These are phyloP conservation scores for Sisyra nigra DNA, from an alignment of 2,888 invertebrate genomes.

Conservation along the genomic window DNA sequence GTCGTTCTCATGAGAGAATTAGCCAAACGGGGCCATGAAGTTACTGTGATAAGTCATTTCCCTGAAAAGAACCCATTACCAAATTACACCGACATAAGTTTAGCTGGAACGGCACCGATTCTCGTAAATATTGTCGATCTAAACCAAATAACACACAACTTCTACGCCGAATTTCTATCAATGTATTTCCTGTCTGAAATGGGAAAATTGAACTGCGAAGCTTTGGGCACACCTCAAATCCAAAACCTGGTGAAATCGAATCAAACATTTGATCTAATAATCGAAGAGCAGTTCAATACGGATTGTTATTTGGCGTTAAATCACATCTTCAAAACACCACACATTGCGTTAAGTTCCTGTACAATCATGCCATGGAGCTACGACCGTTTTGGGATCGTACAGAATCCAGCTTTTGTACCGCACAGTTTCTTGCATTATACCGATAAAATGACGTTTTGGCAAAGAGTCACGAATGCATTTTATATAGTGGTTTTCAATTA, in stretches of 20 bases:
- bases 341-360: conserved; percentile 35
- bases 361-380: conserved; percentile 31
- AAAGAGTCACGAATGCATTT: conserved; percentile 19
- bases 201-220: conserved; percentile 23
- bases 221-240: conserved; percentile 22
- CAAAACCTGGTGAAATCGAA: conserved; percentile 25
- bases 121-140: conserved; percentile 9
- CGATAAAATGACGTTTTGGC: conserved; percentile 21
- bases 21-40: conserved; percentile 42
- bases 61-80: conserved; percentile 29
- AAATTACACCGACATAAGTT: conserved; percentile 42
- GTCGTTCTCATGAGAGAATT: conserved; percentile 40
- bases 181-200: conserved; percentile 2
- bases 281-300: conserved; percentile 54
- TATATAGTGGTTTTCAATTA: conserved; percentile 15
- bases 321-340: conserved; percentile 39
- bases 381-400: conserved; percentile 30
- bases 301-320: conserved; percentile 54
- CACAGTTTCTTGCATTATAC: conserved; percentile 26
- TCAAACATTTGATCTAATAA: conserved; percentile 44
- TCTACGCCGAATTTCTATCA: conserved; percentile 4
- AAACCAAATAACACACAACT: neutral
- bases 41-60: conserved; percentile 51
- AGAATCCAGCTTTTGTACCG: conserved; percentile 31
- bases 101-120: conserved; percentile 21